A percentile compares a stretch with the other conserved stretches of the same genome.
phyloP scores from a whole-genome alignment of 2,797 vertebrate genomes.

The Champsocephalus gunnari region DNA sequence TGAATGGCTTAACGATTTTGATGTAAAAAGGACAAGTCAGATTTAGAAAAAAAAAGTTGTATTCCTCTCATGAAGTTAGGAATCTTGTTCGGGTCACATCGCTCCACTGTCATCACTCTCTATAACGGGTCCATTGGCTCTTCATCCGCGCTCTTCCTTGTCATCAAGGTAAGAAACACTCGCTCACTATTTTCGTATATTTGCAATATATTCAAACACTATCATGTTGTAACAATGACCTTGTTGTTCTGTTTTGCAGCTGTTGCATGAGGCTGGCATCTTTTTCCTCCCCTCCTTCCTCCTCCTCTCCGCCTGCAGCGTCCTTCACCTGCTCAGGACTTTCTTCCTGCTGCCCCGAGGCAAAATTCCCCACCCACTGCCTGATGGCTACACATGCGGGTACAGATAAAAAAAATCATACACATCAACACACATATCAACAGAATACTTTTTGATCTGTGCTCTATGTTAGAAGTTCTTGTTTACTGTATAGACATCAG shows the following conservation, averaged over 20 bases:
- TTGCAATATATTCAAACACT: neutral
- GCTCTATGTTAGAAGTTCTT: too few species aligned
- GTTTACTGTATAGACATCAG: too few species aligned
- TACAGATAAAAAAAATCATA: constrained; percentile 61
- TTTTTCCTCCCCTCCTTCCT: constrained; percentile 86
- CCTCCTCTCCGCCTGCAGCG: constrained; percentile 87
- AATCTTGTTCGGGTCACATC: constrained; percentile 91
- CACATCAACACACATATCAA: too few species aligned
- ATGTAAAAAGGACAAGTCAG: too few species aligned
- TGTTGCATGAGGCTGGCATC: constrained; percentile 86
- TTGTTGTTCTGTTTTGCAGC: constrained; percentile 70
- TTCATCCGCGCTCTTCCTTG: constrained; percentile 90
- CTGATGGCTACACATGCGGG: constrained; percentile 90
- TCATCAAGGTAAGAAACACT: constrained; percentile 88
- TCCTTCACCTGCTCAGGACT: constrained; percentile 89
- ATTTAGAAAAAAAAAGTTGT: neutral
- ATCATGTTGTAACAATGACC: neutral
- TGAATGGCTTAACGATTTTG: neutral
- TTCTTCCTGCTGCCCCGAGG: constrained; percentile 89
- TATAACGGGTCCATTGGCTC: constrained; percentile 96
- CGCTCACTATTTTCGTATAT: neutral
- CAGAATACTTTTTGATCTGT: too few species aligned
- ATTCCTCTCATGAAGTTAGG: constrained; percentile 84
- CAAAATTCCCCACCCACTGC: constrained; percentile 89
- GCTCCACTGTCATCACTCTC: constrained; percentile 94